Evolutionary conservation across 2,888 invertebrate species (phyloP), one percentile per base, ranked within the genome.

Genomic region (Chesias legatella): DNA sequence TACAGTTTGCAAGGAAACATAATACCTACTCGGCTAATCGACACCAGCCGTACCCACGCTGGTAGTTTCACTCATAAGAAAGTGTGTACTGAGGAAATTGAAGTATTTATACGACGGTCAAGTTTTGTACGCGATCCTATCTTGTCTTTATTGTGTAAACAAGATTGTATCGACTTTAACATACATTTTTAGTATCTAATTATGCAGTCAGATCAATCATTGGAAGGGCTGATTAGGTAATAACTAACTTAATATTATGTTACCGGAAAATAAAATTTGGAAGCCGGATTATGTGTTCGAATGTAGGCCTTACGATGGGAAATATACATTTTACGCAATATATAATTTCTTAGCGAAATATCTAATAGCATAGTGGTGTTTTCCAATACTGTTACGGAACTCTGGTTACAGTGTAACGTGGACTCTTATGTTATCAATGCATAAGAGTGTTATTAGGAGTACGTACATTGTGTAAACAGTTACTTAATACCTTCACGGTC

Each of bases 61-160:
- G 60, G 35, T 59, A 64, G 71, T 81, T 82, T 82, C 79, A 74
- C 79, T 73, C 52, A 44, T 57, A 74, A 58, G 79, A 79, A 79
- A 79, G 80, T 70, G 59, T 53, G 57, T 57, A 57, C 40, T 22
- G 34, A 62, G 57, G 60, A 62, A 68, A 64, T 61, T 58, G 58
- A 56, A 56, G 60, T 59, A 37, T 22, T 30, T 43, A 17, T 17
- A 32, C 22, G 35, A 33, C 30, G 44, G 60, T 40, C 54, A 55
- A 49, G 43, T 45, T 45, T 35, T 44, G 38, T 23, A 38, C 43
- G 42, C 32, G 26, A 47, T 38, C 42, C 36, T 33, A 38, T 39
- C 37, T 43, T 34, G 29, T 36, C 43, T 43, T 41, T 41, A 49
- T 44, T 44, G 37, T 22, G 28, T 40, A 13, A 40, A 44, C 41